Evolutionary conservation across 2,113 vertebrate species (phyloP), one percentile per base, ranked within the genome.

Genomic region (Pipra filicauda): DNA sequence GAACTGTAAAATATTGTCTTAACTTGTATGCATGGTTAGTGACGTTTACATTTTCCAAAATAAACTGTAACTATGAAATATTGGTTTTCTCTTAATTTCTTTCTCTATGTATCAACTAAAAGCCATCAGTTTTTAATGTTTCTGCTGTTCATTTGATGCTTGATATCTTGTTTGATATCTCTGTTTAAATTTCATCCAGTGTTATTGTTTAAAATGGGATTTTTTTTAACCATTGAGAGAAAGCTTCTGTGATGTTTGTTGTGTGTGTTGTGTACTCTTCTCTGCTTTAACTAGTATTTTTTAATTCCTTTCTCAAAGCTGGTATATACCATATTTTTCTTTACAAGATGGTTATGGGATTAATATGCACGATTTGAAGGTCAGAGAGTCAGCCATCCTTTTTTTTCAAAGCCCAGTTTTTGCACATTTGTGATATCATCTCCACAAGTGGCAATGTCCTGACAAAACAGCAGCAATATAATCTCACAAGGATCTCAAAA

Each of bases 1-100:
- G 83, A 97, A 95, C 91, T 97, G 97, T 98, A 98, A 98, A 97
- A 96, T 97, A 96, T 69, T 46, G 74, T 98, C 97, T 97, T 98
- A 98, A 98, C 78, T 95, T 98, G 96, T 98, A 98, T 98, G 98
- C 98, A 98, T 98, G 98, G 96, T 97, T 98, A 98, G 97, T 96
- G 96, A 98, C 39, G 96, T 98, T 98, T 98, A 97, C 97, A 97
- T 98, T 98, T 98, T 97, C 57, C 89, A 97, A 97, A 98, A 98
- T 98, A 98, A 98, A 97, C 91, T 92, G 20, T 76, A 96, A 97
- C 94, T 94, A 93, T 91, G 65, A 78, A 89, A n/a, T 89, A 87
- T 3, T 86, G 41, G 15, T 83, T 94, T 94, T 88, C 23, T 85
- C 28, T 30, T 69, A 10, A 77, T 86, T 91, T 91, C 5, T 4